phyloP scores from a whole-genome alignment of 2,797 vertebrate genomes.

The Xenopus petersii region DNA sequence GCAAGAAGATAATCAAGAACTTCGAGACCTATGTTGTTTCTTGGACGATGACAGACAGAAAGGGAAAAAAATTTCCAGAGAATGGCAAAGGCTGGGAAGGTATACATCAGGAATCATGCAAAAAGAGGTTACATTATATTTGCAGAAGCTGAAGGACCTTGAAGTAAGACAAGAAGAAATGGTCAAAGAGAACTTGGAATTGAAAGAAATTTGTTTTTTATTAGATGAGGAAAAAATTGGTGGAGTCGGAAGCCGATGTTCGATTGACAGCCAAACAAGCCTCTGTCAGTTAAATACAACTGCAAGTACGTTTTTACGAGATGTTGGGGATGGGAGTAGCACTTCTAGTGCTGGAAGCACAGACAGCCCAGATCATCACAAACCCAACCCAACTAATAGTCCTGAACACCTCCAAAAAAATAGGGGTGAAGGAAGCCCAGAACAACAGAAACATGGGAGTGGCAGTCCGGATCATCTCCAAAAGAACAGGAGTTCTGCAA shows the following conservation, averaged over 20 bases:
- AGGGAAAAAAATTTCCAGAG: conserved; percentile 87
- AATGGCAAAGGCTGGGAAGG: conserved; percentile 92
- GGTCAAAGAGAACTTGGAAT: conserved; percentile 87
- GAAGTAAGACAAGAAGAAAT: conserved; percentile 87
- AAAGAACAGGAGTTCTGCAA: conserved; percentile 77
- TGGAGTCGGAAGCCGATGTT: conserved; percentile 78
- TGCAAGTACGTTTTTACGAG: conserved; percentile 71
- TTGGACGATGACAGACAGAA: conserved; percentile 95
- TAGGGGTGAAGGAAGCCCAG: conserved; percentile 73
- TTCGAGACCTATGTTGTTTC: conserved; percentile 93
- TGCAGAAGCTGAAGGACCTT: conserved; percentile 90
- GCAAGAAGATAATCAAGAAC: conserved; percentile 95
- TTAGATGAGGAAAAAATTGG: conserved; percentile 84
- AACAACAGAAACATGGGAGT: conserved; percentile 76
- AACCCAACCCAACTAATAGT: conserved; percentile 65
- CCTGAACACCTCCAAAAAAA: conserved; percentile 78
- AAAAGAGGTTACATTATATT: conserved; percentile 88
- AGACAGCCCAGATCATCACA: conserved; percentile 86
- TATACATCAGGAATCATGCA: conserved; percentile 88
- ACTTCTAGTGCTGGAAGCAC: conserved; percentile 90
- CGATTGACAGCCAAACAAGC: conserved; percentile 87
- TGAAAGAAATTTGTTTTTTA: conserved; percentile 88
- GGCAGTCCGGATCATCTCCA: conserved; percentile 84
- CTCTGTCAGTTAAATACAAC: conserved; percentile 72
- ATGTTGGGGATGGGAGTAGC: conserved; percentile 91